Conservation (phyloP, 1,140 invertebrate genomes). For the Pogonognathellus flavescens region DNA sequence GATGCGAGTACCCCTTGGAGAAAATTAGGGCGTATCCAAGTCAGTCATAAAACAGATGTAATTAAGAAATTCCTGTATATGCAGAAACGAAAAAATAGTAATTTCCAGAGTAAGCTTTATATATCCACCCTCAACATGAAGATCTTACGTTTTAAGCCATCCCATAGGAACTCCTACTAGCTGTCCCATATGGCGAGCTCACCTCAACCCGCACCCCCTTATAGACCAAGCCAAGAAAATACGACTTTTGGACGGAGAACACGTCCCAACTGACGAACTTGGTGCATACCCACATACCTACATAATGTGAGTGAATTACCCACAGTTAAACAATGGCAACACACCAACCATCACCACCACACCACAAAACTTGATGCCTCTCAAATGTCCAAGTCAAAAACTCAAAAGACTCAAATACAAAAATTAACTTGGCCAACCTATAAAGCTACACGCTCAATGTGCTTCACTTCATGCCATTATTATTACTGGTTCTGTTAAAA, state of each 20-base stretch:
- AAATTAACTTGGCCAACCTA: slow-evolving; percentile 17
- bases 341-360: neutral
- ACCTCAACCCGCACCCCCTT: slow-evolving; percentile 48
- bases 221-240: slow-evolving; percentile 47
- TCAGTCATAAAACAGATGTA: slow-evolving; percentile 59
- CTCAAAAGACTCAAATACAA: slow-evolving; percentile 11
- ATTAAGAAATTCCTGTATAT: slow-evolving; percentile 61
- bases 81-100: slow-evolving; percentile 52
- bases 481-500: neutral
- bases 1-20: slow-evolving; percentile 5
- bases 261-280: slow-evolving; percentile 44
- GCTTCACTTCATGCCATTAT: neutral
- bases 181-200: slow-evolving; percentile 33
- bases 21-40: slow-evolving; percentile 55
- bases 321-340: slow-evolving; percentile 12
- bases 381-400: slow-evolving; percentile 1
- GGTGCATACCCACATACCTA: slow-evolving; percentile 8
- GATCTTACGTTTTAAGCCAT: slow-evolving; percentile 36
- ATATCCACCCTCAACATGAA: slow-evolving; percentile 43
- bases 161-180: slow-evolving; percentile 45
- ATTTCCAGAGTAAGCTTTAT: slow-evolving; percentile 12
- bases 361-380: neutral
- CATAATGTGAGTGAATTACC: slow-evolving; percentile 39
- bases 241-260: slow-evolving; percentile 22
- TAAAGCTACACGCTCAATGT: neutral